These are phyloP conservation scores for Vulpes ferrilata DNA, from an alignment of 2,113 vertebrate genomes.

Conservation along the genomic window DNA sequence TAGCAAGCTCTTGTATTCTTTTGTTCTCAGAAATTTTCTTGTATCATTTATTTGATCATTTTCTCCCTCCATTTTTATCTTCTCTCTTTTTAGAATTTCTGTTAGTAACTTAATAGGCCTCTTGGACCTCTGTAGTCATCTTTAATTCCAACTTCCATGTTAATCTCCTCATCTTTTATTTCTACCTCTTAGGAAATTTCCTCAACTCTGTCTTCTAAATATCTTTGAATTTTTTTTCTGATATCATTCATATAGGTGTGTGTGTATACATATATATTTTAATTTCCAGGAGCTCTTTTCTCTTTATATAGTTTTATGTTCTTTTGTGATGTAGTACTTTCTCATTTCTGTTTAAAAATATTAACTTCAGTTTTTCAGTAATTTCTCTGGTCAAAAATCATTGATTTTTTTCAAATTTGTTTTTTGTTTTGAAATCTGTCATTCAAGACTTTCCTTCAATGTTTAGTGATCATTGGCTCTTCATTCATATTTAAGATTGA, in stretches of 20 bases:
- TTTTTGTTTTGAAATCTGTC: background rate
- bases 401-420: background rate
- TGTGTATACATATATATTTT: background rate
- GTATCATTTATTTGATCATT: background rate
- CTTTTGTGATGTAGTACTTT: background rate
- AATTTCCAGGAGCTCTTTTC: background rate
- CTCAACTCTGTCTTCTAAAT: background rate
- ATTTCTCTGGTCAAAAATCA: constrained; percentile 20
- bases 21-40: background rate
- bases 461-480: background rate
- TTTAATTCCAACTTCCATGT: background rate
- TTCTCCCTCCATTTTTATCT: background rate
- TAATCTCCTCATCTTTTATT: background rate
- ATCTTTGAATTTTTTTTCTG: background rate
- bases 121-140: background rate
- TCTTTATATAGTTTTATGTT: background rate
- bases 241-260: background rate
- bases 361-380: background rate
- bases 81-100: background rate
- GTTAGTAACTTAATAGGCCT: background rate
- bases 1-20: background rate
- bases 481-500: background rate
- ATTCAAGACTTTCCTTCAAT: background rate
- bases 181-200: background rate
- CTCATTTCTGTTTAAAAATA: constrained; percentile 4